A percentile compares a stretch with the other conserved stretches of the same genome.
These are phyloP conservation scores for Trematomus bernacchii DNA, from an alignment of 2,797 vertebrate genomes.

Conservation along the genomic window DNA sequence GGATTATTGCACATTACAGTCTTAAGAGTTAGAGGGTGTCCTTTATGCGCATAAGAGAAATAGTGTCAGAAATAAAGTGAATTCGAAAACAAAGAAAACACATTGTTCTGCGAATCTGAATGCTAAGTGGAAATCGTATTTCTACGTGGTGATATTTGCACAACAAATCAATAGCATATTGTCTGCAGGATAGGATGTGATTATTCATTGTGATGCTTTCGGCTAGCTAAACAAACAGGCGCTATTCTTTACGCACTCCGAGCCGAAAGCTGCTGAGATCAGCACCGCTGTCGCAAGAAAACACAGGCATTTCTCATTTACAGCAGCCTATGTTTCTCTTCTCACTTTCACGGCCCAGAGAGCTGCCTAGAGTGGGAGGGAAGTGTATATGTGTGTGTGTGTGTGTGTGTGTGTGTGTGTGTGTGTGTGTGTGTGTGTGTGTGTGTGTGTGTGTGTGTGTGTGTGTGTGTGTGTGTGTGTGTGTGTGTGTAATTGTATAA, in stretches of 20 bases:
- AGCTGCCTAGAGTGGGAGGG: constrained; percentile 61
- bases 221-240: constrained; percentile 67
- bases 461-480: too few species aligned
- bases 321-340: constrained; percentile 65
- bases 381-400: constrained; percentile 2
- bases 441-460: constrained; percentile 12
- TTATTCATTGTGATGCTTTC: constrained; percentile 67
- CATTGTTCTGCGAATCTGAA: constrained; percentile 15
- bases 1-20: constrained; percentile 58
- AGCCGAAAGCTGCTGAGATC: constrained; percentile 71
- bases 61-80: constrained; percentile 16
- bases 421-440: constrained; percentile 2
- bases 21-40: constrained; percentile 21
- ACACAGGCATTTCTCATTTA: constrained; percentile 75
- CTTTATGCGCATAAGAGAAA: constrained; percentile 35
- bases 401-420: constrained; percentile 24
- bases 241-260: constrained; percentile 69
- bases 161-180: constrained; percentile 60
- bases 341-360: constrained; percentile 76
- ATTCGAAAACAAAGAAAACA: neutral
- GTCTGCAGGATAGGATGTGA: constrained; percentile 52
- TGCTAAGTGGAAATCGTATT: constrained; percentile 43
- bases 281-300: constrained; percentile 58
- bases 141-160: constrained; percentile 42
- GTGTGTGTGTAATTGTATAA: constrained; percentile 50